Evolutionary conservation across 2,888 invertebrate genomes (phyloP).

Genomic region (Acanthosepion esculentum): DNA sequence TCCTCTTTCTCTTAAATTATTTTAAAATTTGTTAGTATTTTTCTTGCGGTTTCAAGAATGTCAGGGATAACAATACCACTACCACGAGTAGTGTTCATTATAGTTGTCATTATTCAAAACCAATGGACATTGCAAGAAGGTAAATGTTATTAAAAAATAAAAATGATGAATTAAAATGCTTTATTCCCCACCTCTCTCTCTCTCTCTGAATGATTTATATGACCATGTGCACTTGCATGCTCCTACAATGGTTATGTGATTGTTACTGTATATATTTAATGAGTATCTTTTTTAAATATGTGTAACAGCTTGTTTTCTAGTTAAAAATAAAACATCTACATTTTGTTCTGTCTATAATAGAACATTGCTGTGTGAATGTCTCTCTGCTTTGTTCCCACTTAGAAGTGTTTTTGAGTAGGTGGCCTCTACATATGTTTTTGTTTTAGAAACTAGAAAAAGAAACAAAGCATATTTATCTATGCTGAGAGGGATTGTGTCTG

Average conservation of each 20-base stretch:
- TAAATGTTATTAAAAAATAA: too few relatives aligned
- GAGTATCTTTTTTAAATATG: neutral
- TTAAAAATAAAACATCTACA: neutral
- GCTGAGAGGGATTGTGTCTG: neutral
- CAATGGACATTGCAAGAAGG: too few relatives aligned
- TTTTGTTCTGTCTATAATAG: neutral
- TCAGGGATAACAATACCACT: too few relatives aligned
- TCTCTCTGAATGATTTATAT: too few relatives aligned
- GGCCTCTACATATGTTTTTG: neutral
- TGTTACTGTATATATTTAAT: neutral
- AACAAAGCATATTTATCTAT: neutral
- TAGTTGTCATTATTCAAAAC: too few relatives aligned
- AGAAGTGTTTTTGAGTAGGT: neutral
- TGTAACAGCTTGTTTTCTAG: neutral
- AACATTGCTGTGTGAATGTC: neutral
- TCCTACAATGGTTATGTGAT: too few relatives aligned
- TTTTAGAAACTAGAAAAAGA: neutral
- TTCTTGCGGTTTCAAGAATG: too few relatives aligned
- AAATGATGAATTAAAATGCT: too few relatives aligned
- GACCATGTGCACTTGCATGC: too few relatives aligned
- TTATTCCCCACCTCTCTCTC: too few relatives aligned
- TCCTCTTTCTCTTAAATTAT: neutral
- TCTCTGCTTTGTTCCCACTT: neutral
- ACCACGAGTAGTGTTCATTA: too few relatives aligned
- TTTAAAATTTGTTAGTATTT: too few relatives aligned